phyloP scores from a whole-genome alignment of 1,140 invertebrate species.

The Danaus plexippus region DNA sequence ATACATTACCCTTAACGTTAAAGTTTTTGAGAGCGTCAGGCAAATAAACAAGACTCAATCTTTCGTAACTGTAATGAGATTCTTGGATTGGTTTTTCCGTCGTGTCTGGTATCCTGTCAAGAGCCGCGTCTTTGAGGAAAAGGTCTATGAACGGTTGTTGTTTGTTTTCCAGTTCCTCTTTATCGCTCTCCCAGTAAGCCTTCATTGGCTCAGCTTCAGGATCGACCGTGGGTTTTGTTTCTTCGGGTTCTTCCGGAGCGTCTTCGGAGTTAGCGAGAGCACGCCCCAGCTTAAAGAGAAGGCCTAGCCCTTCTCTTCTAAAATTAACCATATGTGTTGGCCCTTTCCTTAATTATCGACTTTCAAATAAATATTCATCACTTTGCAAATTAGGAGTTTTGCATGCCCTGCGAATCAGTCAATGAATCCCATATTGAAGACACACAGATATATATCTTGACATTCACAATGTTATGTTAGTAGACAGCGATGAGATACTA shows the following conservation, averaged over 20 bases:
- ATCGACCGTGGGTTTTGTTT: conserved; percentile 22
- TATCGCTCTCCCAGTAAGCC: conserved; percentile 62
- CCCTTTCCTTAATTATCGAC: conserved; percentile 38
- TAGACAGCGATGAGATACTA: conserved; percentile 38
- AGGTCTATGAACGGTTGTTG: conserved; percentile 55
- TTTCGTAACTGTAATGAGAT: conserved; percentile 59
- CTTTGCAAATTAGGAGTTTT: conserved; percentile 50
- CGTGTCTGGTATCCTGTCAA: conserved; percentile 57
- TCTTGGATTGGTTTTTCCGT: conserved; percentile 53
- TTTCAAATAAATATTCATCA: conserved; percentile 48
- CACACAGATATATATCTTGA: conserved; percentile 61
- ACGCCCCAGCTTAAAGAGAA: conserved; percentile 53
- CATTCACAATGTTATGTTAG: conserved; percentile 44
- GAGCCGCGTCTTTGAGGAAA: conserved; percentile 42
- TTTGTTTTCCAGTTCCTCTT: conserved; percentile 37
- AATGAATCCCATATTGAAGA: conserved; percentile 67
- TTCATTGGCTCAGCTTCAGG: conserved; percentile 52
- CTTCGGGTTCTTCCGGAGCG: conserved; percentile 33
- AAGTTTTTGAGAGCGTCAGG: conserved; percentile 45
- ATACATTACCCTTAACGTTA: conserved; percentile 60
- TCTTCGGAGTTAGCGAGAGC: conserved; percentile 36
- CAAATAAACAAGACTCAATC: conserved; percentile 41
- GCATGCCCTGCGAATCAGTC: conserved; percentile 68
- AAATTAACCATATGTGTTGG: conserved; percentile 64
- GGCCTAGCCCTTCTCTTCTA: conserved; percentile 59